Evolutionary conservation across 2,888 invertebrate genomes (phyloP).

Genomic region (Pyrochroa serraticornis): DNA sequence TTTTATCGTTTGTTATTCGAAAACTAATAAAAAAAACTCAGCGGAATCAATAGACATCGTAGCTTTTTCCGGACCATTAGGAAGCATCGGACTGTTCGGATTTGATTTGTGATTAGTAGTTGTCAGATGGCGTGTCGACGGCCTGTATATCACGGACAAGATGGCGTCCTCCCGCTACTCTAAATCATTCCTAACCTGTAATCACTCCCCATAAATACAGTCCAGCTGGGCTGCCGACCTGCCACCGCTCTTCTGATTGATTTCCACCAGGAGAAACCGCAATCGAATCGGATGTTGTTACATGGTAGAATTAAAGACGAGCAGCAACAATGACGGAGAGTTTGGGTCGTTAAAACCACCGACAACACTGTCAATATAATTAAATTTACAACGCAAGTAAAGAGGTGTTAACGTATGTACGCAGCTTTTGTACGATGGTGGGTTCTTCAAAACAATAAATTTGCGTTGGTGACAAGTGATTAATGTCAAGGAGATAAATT

Average conservation of each 20-base stretch:
- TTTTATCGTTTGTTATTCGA: neutral
- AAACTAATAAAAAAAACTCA: neutral
- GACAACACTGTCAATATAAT: constrained; percentile 16
- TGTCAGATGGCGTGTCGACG: constrained; percentile 48
- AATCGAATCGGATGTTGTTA: neutral
- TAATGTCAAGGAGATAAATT: constrained; percentile 43
- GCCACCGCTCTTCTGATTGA: constrained; percentile 29
- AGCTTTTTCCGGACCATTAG: constrained; percentile 16
- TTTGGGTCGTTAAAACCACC: constrained; percentile 5
- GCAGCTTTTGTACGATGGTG: constrained; percentile 11
- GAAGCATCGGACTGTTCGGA: constrained; percentile 18
- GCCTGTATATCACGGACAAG: constrained; percentile 46
- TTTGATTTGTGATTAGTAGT: constrained; percentile 46
- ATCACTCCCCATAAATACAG: constrained; percentile 48
- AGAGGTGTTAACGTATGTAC: constrained; percentile 27
- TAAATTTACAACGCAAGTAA: constrained; percentile 17
- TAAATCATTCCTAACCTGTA: constrained; percentile 50
- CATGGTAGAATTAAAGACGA: neutral
- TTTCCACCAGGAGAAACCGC: constrained; percentile 6
- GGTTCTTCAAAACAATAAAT: constrained; percentile 39
- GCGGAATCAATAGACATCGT: too few relatives aligned
- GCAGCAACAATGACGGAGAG: constrained; percentile 7
- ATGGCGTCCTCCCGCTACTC: constrained; percentile 43
- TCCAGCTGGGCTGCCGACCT: constrained; percentile 37
- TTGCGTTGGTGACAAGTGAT: constrained; percentile 38